phyloP scores from a whole-genome alignment of 2,797 vertebrate genomes.

The Malacoctenus gilli region DNA sequence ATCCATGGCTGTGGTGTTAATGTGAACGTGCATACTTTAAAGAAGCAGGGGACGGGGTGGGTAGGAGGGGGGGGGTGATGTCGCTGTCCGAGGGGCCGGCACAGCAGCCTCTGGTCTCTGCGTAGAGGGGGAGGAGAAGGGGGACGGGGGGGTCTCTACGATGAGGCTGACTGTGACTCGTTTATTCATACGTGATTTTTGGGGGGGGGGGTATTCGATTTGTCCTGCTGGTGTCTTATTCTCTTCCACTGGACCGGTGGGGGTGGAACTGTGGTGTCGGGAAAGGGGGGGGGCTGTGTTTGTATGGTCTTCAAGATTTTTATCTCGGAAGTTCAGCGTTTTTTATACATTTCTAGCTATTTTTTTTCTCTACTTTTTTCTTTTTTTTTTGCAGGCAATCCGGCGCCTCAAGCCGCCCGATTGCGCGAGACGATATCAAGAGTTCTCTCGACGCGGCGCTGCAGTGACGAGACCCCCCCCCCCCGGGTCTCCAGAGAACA shows the following conservation, averaged over 20 bases:
- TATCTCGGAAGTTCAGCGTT: constrained; percentile 7
- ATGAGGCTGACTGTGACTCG: constrained; percentile 47
- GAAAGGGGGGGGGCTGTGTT: constrained; percentile 35
- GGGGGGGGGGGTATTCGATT: constrained; percentile 56
- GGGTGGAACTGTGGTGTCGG: constrained; percentile 47
- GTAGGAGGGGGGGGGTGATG: constrained; percentile 30
- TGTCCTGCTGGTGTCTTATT: constrained; percentile 62
- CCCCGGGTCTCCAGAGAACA: too few species aligned
- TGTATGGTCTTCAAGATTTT: constrained; percentile 40
- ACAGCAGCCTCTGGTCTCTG: constrained; percentile 18
- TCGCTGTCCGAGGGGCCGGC: constrained; percentile 46
- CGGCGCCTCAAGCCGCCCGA: too few species aligned
- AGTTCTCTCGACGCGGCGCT: too few species aligned
- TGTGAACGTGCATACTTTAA: constrained; percentile 59
- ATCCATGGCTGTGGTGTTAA: constrained; percentile 66
- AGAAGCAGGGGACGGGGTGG: constrained; percentile 15
- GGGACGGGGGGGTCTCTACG: too few species aligned
- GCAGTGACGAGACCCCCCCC: too few species aligned
- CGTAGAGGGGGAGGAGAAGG: too few species aligned
- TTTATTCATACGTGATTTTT: constrained; percentile 54
- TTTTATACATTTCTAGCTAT: constrained; percentile 8
- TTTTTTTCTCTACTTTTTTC: neutral
- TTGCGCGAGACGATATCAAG: too few species aligned
- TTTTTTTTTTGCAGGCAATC: too few species aligned
- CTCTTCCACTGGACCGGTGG: constrained; percentile 51